Base-by-base conservation (phyloP, 2,797 vertebrate genomes). In the Takifugu ocellatus region DNA sequence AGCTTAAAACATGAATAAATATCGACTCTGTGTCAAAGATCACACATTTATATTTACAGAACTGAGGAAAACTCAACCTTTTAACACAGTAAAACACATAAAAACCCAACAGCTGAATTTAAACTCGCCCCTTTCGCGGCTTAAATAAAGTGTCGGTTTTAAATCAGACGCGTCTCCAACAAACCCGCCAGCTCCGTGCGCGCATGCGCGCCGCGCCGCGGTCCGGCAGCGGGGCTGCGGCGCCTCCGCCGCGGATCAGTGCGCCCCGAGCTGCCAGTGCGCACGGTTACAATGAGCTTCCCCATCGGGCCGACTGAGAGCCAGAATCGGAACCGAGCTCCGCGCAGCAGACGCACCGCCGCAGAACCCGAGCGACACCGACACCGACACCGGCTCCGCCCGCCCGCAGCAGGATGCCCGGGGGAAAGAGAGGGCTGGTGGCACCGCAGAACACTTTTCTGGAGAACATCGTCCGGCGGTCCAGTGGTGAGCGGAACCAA, bases 381-480 rank as follows among this genome's bases (percentile, higher is more conserved):
- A 48, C 58, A 49, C 49, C 52, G 17, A 48, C 58, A 49, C 49
- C 65, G 60, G 71, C 72, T 53, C 52, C 57, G 63, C 48, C 74
- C 74, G 67, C 78, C 82, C 65, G 79, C 89, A 94, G 85, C 89
- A 96, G 91, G 90, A 96, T 97, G 95, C 95, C 94, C 93, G 95
- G 94, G 86, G 96, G 96, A 89, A 98, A 96, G 89, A 91, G 96
- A 91, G 96, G 96, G 86, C 88, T 97, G 91, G 96, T 99, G 91
- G 96, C 96, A 83, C 96, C 96, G 78, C 96, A 99, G 89, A 99
- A 99, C 89, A 99, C 96, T 51, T 99, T 99, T 75, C 83, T 99
- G 93, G 96, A 98, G 82, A 99, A 98, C 73, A 97, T 98, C 62
- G 96, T 97, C 89, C 90, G 96, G 78, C 92, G 96, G 65, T 96